These are phyloP conservation scores for Cherax quadricarinatus DNA, from an alignment of 1,140 invertebrate genomes.

Conservation along the genomic window DNA sequence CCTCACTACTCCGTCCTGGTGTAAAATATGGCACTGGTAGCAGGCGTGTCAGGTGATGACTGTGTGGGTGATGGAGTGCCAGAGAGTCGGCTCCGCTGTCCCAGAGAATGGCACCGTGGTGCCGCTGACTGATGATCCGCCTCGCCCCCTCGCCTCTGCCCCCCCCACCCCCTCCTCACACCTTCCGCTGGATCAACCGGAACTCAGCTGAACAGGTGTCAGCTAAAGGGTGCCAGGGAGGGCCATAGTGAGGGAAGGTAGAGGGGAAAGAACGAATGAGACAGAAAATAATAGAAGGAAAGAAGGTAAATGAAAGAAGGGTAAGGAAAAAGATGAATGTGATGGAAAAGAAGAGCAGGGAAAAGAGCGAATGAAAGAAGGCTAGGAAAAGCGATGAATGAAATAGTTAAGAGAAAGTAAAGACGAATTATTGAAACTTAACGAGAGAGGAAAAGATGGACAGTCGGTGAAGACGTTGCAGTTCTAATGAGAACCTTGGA, in stretches of 20 bases:
- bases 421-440: too few relatives aligned
- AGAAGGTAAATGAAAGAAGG: too few relatives aligned
- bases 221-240: slow-evolving; percentile 5
- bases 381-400: too few relatives aligned
- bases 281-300: neutral
- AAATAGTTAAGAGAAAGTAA: too few relatives aligned
- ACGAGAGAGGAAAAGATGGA: too few relatives aligned
- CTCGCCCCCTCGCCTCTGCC: neutral
- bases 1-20: neutral
- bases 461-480: too few relatives aligned
- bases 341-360: too few relatives aligned
- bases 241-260: neutral
- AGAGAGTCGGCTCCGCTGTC: slow-evolving; percentile 59
- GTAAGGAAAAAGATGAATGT: too few relatives aligned
- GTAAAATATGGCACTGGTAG: slow-evolving; percentile 68
- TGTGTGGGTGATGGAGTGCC: slow-evolving; percentile 64
- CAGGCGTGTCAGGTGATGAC: slow-evolving; percentile 66
- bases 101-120: slow-evolving; percentile 58
- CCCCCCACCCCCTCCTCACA: too few relatives aligned
- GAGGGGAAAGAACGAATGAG: neutral
- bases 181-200: slow-evolving; percentile 20
- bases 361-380: too few relatives aligned
- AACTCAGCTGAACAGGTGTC: slow-evolving; percentile 33
- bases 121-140: slow-evolving; percentile 49
- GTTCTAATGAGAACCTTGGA: too few relatives aligned